Base-by-base conservation (phyloP, 2,888 invertebrate species). In the Stenolophus ochropezus region DNA sequence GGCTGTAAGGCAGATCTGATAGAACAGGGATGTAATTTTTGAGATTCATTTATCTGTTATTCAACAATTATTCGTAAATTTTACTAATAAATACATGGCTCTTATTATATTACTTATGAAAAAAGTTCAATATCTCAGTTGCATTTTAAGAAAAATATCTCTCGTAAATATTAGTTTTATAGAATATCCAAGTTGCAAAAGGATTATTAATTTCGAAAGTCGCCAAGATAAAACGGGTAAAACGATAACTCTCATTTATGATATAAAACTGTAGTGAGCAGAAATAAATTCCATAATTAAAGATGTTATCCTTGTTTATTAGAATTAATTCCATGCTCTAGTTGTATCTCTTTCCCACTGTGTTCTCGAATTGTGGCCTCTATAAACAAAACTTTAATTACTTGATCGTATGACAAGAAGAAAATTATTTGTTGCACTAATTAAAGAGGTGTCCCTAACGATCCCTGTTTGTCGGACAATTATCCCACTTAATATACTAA, bases 381-480 rank as follows among this genome's bases (percentile, higher is more conserved):
- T 75, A 75, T 75, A 75, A 75, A 75, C 75, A 75, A 75, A 75
- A 75, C 75, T 75, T 75, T 75, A 75, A 75, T 75, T 75, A 75
- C 75, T 51, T 33, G 75, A 25, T 27, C 56, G 51, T 75, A 75
- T 56, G 75, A 75, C 75, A 56, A 51, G 56, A 27, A 21, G 75
- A 75, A 75, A 75, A 56, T 75, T 75, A 75, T 75, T 53, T 75
- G 65, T 75, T 56, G 51, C 75, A 75, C 75, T 75, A 75, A 75
- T 75, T 75, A 75, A 75, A 75, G 75, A 75, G 75, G 75, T 75
- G 75, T 75, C 75, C 20, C 53, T 75, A 75, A 75, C 75, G 56
- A 51, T 56, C 23, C 53, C 53, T 21, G 51, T 74, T 73, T 74
- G 51, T 51, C 74, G 20, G 74, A 49, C 56, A 56, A 75, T 75